phyloP scores from a whole-genome alignment of 2,113 vertebrate species.

The Aspiorhynchus laticeps region DNA sequence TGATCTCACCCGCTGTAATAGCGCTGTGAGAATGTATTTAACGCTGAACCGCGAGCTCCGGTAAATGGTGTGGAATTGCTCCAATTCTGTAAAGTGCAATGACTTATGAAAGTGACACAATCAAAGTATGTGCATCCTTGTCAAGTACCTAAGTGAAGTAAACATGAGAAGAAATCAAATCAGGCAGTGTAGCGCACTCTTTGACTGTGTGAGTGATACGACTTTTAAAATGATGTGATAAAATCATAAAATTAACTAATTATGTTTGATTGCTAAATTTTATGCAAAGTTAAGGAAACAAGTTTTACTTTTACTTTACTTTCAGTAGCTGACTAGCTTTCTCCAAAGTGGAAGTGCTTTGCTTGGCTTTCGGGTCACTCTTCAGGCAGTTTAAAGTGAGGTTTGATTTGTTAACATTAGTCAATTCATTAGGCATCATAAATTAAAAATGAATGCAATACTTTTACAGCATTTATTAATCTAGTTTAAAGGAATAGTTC shows the following conservation, averaged over 20 bases:
- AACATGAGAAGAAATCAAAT: constrained; percentile 3
- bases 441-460: no score
- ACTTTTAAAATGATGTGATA: neutral
- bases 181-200: neutral
- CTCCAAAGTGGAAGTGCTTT: neutral
- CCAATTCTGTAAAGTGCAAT: neutral
- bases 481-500: no score
- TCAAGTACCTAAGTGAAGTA: neutral
- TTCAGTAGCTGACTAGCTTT: neutral
- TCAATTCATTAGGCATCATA: neutral
- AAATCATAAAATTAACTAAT: neutral
- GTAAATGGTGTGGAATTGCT: constrained; percentile 46
- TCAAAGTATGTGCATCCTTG: neutral
- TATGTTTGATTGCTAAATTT: neutral
- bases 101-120: neutral
- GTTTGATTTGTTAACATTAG: neutral
- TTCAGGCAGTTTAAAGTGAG: neutral
- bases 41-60: neutral
- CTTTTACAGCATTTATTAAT: no score
- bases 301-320: neutral
- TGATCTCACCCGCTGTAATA: constrained; percentile 39
- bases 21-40: constrained; percentile 50
- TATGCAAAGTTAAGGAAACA: neutral
- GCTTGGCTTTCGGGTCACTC: neutral
- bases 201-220: neutral